Evolutionary conservation across 2,888 invertebrate genomes (phyloP), one percentile per base, ranked within the genome.

Genomic region (Caenorhabditis panamensis): DNA sequence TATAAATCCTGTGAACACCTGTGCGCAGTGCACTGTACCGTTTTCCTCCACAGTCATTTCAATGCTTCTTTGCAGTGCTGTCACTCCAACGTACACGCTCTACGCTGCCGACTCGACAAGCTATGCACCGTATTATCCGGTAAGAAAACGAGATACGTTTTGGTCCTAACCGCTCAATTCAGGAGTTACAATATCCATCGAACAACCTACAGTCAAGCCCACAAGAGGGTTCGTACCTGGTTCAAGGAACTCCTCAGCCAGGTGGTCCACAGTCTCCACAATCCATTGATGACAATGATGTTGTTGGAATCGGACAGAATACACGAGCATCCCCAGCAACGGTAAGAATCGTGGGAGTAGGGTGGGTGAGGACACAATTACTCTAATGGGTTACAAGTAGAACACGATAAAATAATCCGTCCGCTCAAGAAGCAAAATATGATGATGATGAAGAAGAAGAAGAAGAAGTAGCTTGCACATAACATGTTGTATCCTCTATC

Each of bases 311-410:
- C 16, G 77, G 77, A 36, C 86, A 88, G 37, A 80, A 82, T 22
- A 80, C 86, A 3, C 77, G 89, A 49, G 86, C 89, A 0, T 84
- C 86, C 9, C 87, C 87, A 2, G 88, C 87, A 24, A 88, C 88
- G 72, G 88, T 88, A 80, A 53, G 86, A 59, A 49, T 37, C 8
- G 22, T 24, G 49, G 49, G 22, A 28, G 16, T 41, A 16, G 22
- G 41, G 44, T 9, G 31, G 31, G 31, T n/a, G n/a, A n/a, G 31
- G 31, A 31, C 4, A 4, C 31, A 54, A 16, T 37, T 47, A 67
- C 31, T 58, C 56, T 47, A 54, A 22, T n/a, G 6, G 26, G n/a
- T 16, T 16, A 37, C 16, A n/a, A 47, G 37, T 49, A 18, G 24
- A 31, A 44, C n/a, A 41, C 16, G 44, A 24, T 24, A 22, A 22